Base-by-base conservation (phyloP, 2,797 vertebrate species). In the Hephaestus fuliginosus region DNA sequence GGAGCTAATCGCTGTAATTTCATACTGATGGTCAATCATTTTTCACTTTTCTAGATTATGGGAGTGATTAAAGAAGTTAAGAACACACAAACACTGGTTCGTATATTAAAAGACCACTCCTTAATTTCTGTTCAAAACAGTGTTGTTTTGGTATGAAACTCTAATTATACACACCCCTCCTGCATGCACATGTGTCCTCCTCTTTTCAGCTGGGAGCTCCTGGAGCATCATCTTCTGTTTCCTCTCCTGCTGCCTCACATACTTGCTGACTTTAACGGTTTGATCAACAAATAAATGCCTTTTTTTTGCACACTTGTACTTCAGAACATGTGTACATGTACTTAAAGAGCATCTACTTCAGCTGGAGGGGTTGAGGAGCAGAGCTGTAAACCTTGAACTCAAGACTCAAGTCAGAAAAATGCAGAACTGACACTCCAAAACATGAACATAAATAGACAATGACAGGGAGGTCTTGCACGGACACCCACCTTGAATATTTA, bases 71-170 rank as follows among this genome's bases (percentile, higher is more conserved):
- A 15, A 14, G 33, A 41, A 22, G 30, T 66, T 36, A n/a, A 10
- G 20, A 44, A 12, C 51, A 17, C 6, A 3, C 64, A 1, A 55
- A 52, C 14, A 22, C 51, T 3, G 28, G 41, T 30, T 64, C 39
- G 20, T 7, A 39, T 39, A 22, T 43, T 18, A 28, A 49, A 36
- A 15, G 14, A 36, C 41, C 73, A n/a, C 60, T 28, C 28, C 48
- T 60, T 36, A 10, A 70, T 67, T 68, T 83, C 66, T 78, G 62
- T 75, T 39, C 70, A 72, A 74, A 81, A 81, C 70, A 68, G 17
- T 48, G 7, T 57, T 78, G 81, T 78, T 81, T 64, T 78, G 57
- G 66, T 83, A 81, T 56, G 15, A 74, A 68, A 52, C 62, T 70
- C 17, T 53, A 51, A 7, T 6, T 7, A 58, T 1, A 30, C 44